Conservation (phyloP, 1,140 invertebrate species). For the Bombus vancouverensis region DNA sequence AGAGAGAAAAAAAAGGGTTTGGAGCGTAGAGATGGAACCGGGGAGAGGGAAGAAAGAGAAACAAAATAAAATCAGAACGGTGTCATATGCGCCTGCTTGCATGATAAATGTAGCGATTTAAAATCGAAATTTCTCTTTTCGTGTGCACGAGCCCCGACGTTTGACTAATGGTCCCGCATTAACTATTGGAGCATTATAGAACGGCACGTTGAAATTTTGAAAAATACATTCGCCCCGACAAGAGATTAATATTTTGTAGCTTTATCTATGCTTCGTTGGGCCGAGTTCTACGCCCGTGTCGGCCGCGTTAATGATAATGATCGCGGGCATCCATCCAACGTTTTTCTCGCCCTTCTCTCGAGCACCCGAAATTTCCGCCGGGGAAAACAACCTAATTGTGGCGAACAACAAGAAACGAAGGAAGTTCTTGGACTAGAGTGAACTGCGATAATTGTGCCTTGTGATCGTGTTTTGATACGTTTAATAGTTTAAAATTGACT, state of each 20-base stretch:
- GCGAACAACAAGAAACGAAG: background rate
- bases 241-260: constrained; percentile 78
- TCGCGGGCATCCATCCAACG: constrained; percentile 42
- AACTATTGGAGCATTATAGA: constrained; percentile 82
- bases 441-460: constrained; percentile 4
- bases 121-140: constrained; percentile 83
- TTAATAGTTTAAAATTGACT: background rate
- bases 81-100: constrained; percentile 83
- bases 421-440: background rate
- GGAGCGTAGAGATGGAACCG: constrained; percentile 41
- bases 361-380: constrained; percentile 10
- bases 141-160: constrained; percentile 80
- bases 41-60: constrained; percentile 68
- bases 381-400: constrained; percentile 41
- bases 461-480: background rate
- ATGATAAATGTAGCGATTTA: constrained; percentile 84
- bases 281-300: constrained; percentile 35
- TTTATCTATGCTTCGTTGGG: constrained; percentile 61
- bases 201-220: constrained; percentile 80
- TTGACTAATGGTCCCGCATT: constrained; percentile 82
- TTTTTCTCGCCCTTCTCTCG: constrained; percentile 40
- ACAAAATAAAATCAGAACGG: constrained; percentile 83
- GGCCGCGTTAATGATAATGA: constrained; percentile 72
- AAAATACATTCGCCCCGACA: constrained; percentile 81
- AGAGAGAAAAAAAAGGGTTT: constrained; percentile 70